Evolutionary conservation across 2,113 vertebrate genomes (phyloP).

Genomic region (Hydrochoerus hydrochaeris): DNA sequence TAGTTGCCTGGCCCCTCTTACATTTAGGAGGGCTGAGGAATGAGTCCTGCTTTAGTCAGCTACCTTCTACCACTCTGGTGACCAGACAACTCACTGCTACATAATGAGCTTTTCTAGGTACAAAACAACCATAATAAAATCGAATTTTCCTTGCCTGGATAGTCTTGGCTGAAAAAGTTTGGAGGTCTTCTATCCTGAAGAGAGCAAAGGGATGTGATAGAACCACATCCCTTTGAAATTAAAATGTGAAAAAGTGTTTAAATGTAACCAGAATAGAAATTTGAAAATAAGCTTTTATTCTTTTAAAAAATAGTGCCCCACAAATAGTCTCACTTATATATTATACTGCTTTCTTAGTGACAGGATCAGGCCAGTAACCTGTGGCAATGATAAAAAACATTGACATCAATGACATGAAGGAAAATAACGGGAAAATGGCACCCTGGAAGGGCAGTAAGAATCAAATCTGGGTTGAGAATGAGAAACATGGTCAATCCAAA

Average conservation of each 20-base stretch:
- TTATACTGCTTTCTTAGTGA: conserved; percentile 23
- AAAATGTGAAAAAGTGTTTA: not conserved
- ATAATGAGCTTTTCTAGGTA: not conserved
- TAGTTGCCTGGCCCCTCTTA: rapidly evolving
- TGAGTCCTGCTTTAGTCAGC: rapidly evolving
- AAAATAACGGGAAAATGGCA: not conserved
- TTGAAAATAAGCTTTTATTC: not conserved
- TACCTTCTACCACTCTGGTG: too few species aligned
- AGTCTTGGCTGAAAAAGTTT: not conserved
- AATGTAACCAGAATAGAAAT: not conserved
- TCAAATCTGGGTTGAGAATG: not conserved
- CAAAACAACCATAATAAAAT: not conserved
- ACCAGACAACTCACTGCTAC: not conserved
- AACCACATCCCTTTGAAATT: too few species aligned
- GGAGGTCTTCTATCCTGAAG: not conserved
- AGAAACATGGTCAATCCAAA: not conserved
- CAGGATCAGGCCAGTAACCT: not conserved
- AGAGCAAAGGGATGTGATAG: not conserved
- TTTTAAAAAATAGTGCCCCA: not conserved
- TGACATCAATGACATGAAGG: not conserved
- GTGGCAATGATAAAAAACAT: not conserved
- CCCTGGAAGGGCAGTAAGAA: not conserved
- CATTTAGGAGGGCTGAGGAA: not conserved
- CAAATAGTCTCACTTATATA: not conserved
- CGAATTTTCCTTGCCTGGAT: not conserved